These are phyloP conservation scores for Neodiprion pinetum DNA, from an alignment of 1,140 invertebrate species.

Conservation along the genomic window DNA sequence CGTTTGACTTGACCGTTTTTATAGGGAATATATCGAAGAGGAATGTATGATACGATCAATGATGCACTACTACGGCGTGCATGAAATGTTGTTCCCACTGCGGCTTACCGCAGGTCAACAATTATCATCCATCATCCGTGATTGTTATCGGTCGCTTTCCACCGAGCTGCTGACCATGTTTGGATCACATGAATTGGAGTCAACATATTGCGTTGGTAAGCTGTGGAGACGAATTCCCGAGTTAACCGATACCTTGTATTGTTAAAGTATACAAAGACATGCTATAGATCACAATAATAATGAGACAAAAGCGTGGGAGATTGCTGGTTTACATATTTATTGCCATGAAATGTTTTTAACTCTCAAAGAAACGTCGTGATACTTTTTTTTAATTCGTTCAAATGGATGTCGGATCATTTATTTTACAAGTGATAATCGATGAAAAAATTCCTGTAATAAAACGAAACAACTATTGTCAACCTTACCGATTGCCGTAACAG, in stretches of 20 bases:
- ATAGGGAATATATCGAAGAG: constrained; percentile 38
- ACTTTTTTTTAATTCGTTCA: too few relatives aligned
- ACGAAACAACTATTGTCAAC: too few relatives aligned
- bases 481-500: too few relatives aligned
- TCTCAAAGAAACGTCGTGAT: too few relatives aligned
- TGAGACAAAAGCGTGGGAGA: too few relatives aligned
- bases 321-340: too few relatives aligned
- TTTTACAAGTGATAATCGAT: too few relatives aligned
- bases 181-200: not conserved
- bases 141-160: constrained; percentile 42
- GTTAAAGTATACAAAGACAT: not conserved
- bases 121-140: constrained; percentile 32
- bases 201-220: not conserved
- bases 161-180: constrained; percentile 17
- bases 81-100: constrained; percentile 46
- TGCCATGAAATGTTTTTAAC: too few relatives aligned
- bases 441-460: too few relatives aligned
- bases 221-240: not conserved
- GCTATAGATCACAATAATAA: not conserved
- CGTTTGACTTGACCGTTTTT: constrained; percentile 14
- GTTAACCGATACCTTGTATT: not conserved
- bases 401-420: too few relatives aligned
- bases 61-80: constrained; percentile 40
- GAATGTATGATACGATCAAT: constrained; percentile 38
- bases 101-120: constrained; percentile 31